Conservation (phyloP, 35 echinoderm and acorn worm genomes). For the Strongylocentrotus purpuratus region DNA sequence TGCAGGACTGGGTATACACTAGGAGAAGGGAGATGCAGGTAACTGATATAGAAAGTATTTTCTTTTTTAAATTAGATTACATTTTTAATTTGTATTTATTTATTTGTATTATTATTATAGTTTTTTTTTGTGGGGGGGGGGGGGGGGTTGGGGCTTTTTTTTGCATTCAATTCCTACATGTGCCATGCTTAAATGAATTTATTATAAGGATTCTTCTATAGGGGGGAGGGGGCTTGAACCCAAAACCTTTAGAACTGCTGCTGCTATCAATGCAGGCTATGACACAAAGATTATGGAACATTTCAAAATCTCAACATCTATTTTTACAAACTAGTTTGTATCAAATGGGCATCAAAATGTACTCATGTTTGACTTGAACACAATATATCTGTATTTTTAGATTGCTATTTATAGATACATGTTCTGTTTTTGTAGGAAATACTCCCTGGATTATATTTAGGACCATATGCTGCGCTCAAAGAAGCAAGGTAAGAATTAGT, state of each 20-base stretch:
- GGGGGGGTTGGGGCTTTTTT: neutral
- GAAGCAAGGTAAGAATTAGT: slow-evolving; percentile 64
- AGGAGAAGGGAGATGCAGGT: slow-evolving; percentile 47
- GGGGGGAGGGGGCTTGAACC: neutral
- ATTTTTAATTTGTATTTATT: neutral
- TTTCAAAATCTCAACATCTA: too few species aligned
- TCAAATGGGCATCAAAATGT: too few species aligned
- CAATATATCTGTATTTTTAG: neutral
- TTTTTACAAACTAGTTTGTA: too few species aligned
- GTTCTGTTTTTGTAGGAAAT: slow-evolving; percentile 64
- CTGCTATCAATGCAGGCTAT: neutral
- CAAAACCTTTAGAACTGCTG: too few species aligned
- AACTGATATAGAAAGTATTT: neutral
- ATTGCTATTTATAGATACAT: neutral
- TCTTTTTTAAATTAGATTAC: neutral
- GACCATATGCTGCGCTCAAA: slow-evolving; percentile 80
- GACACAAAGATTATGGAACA: neutral
- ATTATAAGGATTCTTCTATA: neutral
- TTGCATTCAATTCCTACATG: neutral
- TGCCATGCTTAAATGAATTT: neutral
- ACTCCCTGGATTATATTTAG: slow-evolving; percentile 72
- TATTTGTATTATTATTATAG: neutral
- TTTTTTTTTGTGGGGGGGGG: neutral
- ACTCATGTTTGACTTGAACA: too few species aligned
- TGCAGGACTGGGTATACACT: slow-evolving; percentile 49